These are phyloP conservation scores for Ophiodon elongatus DNA, from an alignment of 2,113 vertebrate species.

Conservation along the genomic window DNA sequence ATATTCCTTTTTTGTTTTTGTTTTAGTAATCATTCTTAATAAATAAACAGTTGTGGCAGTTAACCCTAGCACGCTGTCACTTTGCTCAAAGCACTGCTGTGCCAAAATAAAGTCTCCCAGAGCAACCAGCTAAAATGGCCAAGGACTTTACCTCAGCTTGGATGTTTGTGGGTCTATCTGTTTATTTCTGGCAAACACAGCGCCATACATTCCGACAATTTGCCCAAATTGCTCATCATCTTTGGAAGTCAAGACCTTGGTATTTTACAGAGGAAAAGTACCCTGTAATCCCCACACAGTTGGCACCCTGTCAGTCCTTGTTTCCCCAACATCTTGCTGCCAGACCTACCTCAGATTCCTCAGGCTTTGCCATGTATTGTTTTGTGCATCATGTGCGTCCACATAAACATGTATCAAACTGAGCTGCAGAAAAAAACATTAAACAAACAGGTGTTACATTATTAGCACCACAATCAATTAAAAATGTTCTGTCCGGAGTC, in stretches of 20 bases:
- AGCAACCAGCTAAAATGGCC: neutral
- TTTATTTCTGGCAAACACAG: neutral
- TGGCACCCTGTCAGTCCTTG: neutral
- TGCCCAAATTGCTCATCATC: neutral
- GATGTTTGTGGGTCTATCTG: neutral
- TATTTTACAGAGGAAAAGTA: slow-evolving; percentile 19
- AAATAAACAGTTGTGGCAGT: neutral
- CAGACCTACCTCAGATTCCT: slow-evolving; percentile 33
- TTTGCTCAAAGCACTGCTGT: too few relatives aligned
- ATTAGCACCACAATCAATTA: too few relatives aligned
- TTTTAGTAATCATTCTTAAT: neutral
- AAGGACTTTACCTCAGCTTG: neutral
- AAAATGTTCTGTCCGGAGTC: neutral
- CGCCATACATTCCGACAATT: neutral
- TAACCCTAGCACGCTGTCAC: neutral
- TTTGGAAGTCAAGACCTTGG: neutral
- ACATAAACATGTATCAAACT: too few relatives aligned
- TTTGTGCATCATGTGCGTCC: too few relatives aligned
- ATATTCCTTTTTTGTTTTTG: too few relatives aligned
- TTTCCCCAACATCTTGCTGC: slow-evolving; percentile 11
- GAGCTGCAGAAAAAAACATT: too few relatives aligned
- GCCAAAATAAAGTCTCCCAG: neutral
- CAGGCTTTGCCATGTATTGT: neutral
- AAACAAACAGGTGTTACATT: too few relatives aligned
- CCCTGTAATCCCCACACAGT: neutral